phyloP scores from a whole-genome alignment of 2,797 vertebrate species.

The Dendrocincla fuliginosa region DNA sequence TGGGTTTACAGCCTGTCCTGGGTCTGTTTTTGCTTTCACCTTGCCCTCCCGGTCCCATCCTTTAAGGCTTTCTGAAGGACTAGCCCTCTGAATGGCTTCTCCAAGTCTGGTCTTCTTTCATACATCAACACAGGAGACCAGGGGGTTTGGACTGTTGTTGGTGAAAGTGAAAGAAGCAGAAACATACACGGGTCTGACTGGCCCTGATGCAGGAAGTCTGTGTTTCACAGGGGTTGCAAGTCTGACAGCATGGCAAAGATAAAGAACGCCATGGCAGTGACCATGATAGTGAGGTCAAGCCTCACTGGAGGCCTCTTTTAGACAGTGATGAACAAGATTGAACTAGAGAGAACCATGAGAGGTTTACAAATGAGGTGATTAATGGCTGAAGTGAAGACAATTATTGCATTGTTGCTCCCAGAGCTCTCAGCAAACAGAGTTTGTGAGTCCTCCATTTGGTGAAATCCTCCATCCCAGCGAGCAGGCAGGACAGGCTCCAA shows the following conservation, averaged over 20 bases:
- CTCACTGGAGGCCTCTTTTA: background rate
- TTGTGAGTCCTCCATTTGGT: background rate
- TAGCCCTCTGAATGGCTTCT: conserved; percentile 30
- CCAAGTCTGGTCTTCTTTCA: conserved; percentile 11
- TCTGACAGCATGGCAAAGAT: conserved; percentile 36
- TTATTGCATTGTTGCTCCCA: background rate
- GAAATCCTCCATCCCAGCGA: conserved; percentile 19
- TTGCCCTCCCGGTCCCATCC: background rate
- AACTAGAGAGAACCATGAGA: conserved; percentile 26
- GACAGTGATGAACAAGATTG: conserved; percentile 46
- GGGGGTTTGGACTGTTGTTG: conserved; percentile 52
- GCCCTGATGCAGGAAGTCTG: background rate
- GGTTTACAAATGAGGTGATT: conserved; percentile 50
- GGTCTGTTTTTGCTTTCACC: background rate
- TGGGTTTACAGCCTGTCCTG: background rate
- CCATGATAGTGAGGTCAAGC: background rate
- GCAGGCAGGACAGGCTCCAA: conserved; percentile 34
- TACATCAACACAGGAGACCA: conserved; percentile 34
- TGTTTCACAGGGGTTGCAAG: background rate
- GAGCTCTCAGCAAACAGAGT: background rate
- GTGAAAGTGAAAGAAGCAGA: conserved; percentile 46
- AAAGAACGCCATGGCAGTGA: conserved; percentile 41
- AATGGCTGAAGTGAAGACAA: conserved; percentile 15
- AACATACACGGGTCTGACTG: background rate
- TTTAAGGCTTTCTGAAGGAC: conserved; percentile 45